phyloP scores from a whole-genome alignment of 2,797 vertebrate genomes.

The Chrosomus eos region DNA sequence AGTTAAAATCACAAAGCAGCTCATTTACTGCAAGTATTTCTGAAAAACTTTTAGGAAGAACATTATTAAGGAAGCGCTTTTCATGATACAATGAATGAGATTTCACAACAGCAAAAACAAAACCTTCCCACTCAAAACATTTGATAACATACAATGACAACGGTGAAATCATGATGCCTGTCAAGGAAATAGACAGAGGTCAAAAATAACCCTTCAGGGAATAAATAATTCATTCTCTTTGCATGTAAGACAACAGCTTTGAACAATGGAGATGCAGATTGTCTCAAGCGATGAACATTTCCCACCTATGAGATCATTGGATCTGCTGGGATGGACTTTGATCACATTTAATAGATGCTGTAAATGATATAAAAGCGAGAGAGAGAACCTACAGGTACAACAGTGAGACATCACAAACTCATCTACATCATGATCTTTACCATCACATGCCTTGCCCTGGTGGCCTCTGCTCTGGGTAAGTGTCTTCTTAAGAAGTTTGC shows the following conservation, averaged over 20 bases:
- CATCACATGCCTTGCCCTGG: slow-evolving; percentile 61
- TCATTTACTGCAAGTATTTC: not conserved
- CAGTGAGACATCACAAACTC: not conserved
- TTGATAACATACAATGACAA: not conserved
- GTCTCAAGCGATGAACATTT: not conserved
- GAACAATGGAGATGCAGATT: not conserved
- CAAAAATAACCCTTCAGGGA: not conserved
- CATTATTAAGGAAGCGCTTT: not conserved
- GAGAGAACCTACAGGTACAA: not conserved
- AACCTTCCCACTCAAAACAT: not conserved
- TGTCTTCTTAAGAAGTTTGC: not conserved
- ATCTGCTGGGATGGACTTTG: slow-evolving; percentile 66
- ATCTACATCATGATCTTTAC: slow-evolving; percentile 74
- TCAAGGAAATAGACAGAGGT: not conserved
- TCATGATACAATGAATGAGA: not conserved
- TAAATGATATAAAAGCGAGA: slow-evolving; percentile 32
- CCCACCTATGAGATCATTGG: slow-evolving; percentile 20
- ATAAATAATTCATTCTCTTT: not conserved
- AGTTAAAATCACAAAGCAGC: not conserved
- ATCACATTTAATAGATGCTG: slow-evolving; percentile 45
- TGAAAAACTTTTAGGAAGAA: not conserved
- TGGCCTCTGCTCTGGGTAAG: slow-evolving; percentile 16
- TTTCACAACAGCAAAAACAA: not conserved
- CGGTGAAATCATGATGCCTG: not conserved
- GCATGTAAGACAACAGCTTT: too few relatives aligned